These are phyloP conservation scores for Paguma larvata DNA, from an alignment of 2,797 vertebrate species.

Conservation along the genomic window DNA sequence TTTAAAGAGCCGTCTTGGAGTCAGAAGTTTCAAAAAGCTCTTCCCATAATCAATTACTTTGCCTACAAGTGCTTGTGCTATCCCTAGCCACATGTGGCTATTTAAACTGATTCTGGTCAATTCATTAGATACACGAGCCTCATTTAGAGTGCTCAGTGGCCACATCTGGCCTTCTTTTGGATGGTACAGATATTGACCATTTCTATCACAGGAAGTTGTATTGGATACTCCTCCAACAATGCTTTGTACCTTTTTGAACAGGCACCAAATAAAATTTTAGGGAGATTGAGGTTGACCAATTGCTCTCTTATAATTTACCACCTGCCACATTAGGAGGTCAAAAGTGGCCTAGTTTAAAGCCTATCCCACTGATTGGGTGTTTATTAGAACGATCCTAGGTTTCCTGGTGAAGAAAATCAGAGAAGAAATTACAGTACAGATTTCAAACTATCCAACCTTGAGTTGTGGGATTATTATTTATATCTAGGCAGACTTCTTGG, in stretches of 20 bases:
- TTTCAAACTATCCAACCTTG: slow-evolving; percentile 20
- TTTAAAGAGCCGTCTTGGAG: slow-evolving; percentile 1
- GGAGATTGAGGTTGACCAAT: neutral
- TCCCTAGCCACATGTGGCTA: neutral
- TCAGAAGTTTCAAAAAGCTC: slow-evolving; percentile 57
- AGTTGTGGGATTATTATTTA: slow-evolving; percentile 36
- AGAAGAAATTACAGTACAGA: slow-evolving; percentile 8
- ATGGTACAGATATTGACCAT: neutral
- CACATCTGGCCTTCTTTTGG: neutral
- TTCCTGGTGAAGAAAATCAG: slow-evolving; percentile 66
- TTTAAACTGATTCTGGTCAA: slow-evolving; percentile 26
- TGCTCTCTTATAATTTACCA: slow-evolving; percentile 17
- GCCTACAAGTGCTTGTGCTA: neutral
- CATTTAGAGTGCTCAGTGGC: neutral
- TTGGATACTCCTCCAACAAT: neutral
- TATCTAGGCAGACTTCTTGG: neutral
- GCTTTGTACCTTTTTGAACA: neutral
- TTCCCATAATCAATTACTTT: slow-evolving; percentile 29
- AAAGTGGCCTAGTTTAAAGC: neutral
- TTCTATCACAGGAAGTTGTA: slow-evolving; percentile 33
- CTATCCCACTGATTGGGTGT: neutral
- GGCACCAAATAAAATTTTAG: slow-evolving; percentile 53
- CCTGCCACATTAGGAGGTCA: neutral
- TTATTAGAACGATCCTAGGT: neutral
- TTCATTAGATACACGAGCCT: neutral